These are phyloP conservation scores for Neosalanx taihuensis DNA, from an alignment of 2,797 vertebrate species.

Conservation along the genomic window DNA sequence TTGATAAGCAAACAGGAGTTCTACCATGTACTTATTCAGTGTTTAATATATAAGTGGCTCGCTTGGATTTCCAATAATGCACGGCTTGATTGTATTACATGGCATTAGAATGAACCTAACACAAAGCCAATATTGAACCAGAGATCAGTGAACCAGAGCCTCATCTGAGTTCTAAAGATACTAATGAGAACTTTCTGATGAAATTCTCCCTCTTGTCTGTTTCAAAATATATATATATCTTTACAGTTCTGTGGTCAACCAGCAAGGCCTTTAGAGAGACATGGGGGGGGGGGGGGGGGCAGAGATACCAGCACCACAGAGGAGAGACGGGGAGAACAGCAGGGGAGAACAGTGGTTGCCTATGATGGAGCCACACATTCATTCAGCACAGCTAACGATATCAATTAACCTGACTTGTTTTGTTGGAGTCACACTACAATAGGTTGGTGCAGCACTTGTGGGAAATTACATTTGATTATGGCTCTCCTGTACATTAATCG, in stretches of 20 bases:
- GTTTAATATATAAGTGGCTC: background rate
- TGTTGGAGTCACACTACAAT: conserved; percentile 35
- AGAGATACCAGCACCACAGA: conserved; percentile 24
- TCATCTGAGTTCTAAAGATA: conserved; percentile 26
- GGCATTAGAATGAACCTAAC: conserved; percentile 27
- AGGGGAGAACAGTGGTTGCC: background rate
- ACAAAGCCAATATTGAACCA: conserved; percentile 24
- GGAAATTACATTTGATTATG: conserved; percentile 64
- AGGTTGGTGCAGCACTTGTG: conserved; percentile 34
- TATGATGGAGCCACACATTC: conserved; percentile 12
- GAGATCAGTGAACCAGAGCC: conserved; percentile 20
- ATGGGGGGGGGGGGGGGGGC: conserved; percentile 15
- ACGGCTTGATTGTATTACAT: conserved; percentile 18
- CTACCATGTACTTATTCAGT: conserved; percentile 21
- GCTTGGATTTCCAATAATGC: conserved; percentile 12
- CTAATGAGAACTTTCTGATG: conserved; percentile 33
- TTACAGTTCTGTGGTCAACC: conserved; percentile 46
- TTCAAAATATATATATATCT: conserved; percentile 50
- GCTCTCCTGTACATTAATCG: conserved; percentile 50
- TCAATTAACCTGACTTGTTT: conserved; percentile 43
- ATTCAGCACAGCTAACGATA: conserved; percentile 9
- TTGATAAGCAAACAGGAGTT: conserved; percentile 3
- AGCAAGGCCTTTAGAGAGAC: conserved; percentile 37
- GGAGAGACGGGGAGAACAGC: background rate
- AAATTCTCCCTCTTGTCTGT: conserved; percentile 46